Evolutionary conservation across 2,797 vertebrate genomes (phyloP), one percentile per base, ranked within the genome.

Genomic region (Scolopax bukidnonensis): DNA sequence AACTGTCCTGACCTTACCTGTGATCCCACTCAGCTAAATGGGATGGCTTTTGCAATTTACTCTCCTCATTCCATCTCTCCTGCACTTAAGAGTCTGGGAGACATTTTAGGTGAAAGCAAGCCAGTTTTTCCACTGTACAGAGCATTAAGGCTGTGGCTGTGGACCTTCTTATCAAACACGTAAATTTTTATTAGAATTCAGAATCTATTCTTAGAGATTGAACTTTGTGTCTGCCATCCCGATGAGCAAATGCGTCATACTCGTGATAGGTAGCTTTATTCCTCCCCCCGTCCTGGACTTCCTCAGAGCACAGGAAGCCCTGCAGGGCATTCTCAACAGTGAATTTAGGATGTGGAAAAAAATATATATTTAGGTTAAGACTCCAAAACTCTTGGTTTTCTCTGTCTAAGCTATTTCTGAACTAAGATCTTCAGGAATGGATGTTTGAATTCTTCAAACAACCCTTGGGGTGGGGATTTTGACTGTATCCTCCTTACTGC

Each of bases 1-100:
- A 93, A 75, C 69, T 90, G 47, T 43, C 51, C 51, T 81, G 61
- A 93, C 54, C 54, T 91, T 90, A 67, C 38, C 80, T 74, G 38
- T 73, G 87, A 91, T 90, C 74, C 70, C 76, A 51, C 67, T 88
- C 56, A 88, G 24, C 47, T 79, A 84, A 91, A 86, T 84, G 76
- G 69, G 28, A 65, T 73, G 51, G 16, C 13, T 88, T 88, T 84
- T 86, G 70, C 20, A 89, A 73, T 95, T 91, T 84, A 67, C 6
- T 84, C 20, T 89, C 32, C 40, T 63, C 4, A 13, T 84, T 94
- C 50, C 51, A 38, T 63, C 27, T 95, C 43, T 78, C 40, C 24
- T 71, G 47, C 30, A 8, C 25, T 79, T 76, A 14, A 40, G 18
- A 51, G n/a, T 57, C 59, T 67, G 27, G 36, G 43, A 76, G 33